Percentiles rank a stretch among this genome's conserved stretches.
These are phyloP conservation scores for Rhogogaster chlorosoma DNA, from an alignment of 2,888 invertebrate species.

Conservation along the genomic window DNA sequence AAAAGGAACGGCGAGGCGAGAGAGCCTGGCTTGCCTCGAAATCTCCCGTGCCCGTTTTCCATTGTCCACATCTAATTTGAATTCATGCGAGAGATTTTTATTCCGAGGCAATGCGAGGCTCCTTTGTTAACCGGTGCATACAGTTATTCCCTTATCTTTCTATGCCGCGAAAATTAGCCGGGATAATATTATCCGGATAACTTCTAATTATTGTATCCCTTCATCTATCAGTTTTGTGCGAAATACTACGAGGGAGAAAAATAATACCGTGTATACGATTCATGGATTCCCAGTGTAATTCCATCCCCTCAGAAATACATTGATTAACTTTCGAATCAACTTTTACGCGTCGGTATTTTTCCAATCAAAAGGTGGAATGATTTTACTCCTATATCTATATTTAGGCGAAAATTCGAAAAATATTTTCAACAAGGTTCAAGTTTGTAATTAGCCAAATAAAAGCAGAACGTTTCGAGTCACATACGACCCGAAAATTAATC, in stretches of 20 bases:
- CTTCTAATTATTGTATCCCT: background rate
- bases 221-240: background rate
- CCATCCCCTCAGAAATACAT: too few species aligned
- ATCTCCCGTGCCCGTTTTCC: constrained; percentile 17
- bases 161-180: background rate
- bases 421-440: too few species aligned
- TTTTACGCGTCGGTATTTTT: too few species aligned
- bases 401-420: too few species aligned
- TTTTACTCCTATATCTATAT: too few species aligned
- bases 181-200: background rate
- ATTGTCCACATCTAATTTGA: constrained; percentile 41
- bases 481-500: too few species aligned
- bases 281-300: too few species aligned
- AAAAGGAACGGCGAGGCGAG: background rate
- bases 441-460: too few species aligned
- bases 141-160: background rate
- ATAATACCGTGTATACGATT: background rate
- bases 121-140: constrained; percentile 13
- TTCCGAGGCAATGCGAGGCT: background rate
- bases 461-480: too few species aligned
- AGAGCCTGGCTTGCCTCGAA: background rate
- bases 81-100: constrained; percentile 27
- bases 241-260: background rate
- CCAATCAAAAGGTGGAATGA: too few species aligned
- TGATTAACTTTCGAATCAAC: too few species aligned